Conservation (phyloP, 2,797 vertebrate species). For the Enteromius paludinosus region DNA sequence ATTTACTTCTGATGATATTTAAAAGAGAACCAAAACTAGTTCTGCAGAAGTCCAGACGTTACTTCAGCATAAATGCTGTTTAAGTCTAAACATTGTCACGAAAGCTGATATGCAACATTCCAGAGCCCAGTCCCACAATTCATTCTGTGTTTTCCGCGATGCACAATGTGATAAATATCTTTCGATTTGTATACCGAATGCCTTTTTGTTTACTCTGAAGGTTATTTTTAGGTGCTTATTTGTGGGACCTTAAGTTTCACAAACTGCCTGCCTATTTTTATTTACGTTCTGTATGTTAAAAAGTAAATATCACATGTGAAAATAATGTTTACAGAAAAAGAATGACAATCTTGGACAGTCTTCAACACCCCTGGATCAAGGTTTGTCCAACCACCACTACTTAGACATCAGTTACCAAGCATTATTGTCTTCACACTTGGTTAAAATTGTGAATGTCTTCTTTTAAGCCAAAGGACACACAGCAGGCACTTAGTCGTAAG, state of each 20-base stretch:
- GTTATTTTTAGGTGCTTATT: not conserved
- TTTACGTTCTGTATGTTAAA: not conserved
- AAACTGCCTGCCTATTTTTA: not conserved
- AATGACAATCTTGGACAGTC: slow-evolving; percentile 96
- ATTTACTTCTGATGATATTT: slow-evolving; percentile 7
- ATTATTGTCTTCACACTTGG: not conserved
- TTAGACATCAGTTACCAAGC: not conserved
- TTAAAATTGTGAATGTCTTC: not conserved
- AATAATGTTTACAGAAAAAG: slow-evolving; percentile 83
- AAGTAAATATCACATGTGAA: not conserved
- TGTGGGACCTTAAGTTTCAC: not conserved
- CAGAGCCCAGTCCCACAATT: slow-evolving; percentile 5
- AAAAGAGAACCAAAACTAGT: slow-evolving; percentile 20
- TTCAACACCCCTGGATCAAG: slow-evolving; percentile 98
- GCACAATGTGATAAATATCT: slow-evolving; percentile 11
- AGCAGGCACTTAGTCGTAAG: slow-evolving; percentile 94
- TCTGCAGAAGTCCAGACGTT: slow-evolving; percentile 21
- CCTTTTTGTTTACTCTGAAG: not conserved
- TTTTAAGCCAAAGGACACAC: slow-evolving; percentile 93
- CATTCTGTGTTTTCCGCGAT: not conserved
- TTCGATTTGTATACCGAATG: not conserved
- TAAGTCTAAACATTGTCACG: not conserved
- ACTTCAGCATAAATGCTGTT: slow-evolving; percentile 12
- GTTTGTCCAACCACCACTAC: slow-evolving; percentile 70
- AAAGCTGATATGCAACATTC: slow-evolving; percentile 13